Percentiles rank a stretch among this genome's conserved stretches.
Conservation (phyloP, 2,888 invertebrate genomes). For the Stenurella melanura region DNA sequence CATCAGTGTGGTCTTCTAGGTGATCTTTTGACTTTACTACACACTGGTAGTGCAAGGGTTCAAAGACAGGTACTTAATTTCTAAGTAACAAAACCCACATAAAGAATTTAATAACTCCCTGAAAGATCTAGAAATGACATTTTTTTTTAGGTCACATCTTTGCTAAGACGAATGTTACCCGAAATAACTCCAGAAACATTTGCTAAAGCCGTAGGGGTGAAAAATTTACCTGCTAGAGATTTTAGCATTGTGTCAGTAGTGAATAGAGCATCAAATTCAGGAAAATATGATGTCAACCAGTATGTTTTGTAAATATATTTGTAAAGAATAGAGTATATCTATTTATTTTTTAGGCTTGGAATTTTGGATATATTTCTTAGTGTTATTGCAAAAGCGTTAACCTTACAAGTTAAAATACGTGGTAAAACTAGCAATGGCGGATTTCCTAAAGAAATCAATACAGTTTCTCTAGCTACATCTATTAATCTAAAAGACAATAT, state of each 20-base stretch:
- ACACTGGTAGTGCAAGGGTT: constrained; percentile 95
- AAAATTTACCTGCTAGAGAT: constrained; percentile 83
- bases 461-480: constrained; percentile 78
- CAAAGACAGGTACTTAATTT: constrained; percentile 84
- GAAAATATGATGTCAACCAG: constrained; percentile 75
- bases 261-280: constrained; percentile 73
- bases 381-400: constrained; percentile 92
- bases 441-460: constrained; percentile 74
- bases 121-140: not conserved
- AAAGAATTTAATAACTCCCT: constrained; percentile 22
- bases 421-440: constrained; percentile 76
- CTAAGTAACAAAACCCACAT: not conserved
- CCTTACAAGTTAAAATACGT: constrained; percentile 90
- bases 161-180: constrained; percentile 90
- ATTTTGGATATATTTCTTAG: constrained; percentile 92
- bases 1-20: constrained; percentile 90
- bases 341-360: constrained; percentile 77
- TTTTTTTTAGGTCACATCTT: constrained; percentile 82
- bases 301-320: constrained; percentile 37
- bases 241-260: constrained; percentile 82
- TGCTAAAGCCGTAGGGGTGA: constrained; percentile 84
- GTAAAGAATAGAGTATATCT: not conserved
- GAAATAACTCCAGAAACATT: constrained; percentile 92
- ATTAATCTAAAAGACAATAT: constrained; percentile 77
- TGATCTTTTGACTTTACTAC: constrained; percentile 89